Evolutionary conservation across 2,113 vertebrate species (phyloP).

Genomic region (Ibidorhyncha struthersii): DNA sequence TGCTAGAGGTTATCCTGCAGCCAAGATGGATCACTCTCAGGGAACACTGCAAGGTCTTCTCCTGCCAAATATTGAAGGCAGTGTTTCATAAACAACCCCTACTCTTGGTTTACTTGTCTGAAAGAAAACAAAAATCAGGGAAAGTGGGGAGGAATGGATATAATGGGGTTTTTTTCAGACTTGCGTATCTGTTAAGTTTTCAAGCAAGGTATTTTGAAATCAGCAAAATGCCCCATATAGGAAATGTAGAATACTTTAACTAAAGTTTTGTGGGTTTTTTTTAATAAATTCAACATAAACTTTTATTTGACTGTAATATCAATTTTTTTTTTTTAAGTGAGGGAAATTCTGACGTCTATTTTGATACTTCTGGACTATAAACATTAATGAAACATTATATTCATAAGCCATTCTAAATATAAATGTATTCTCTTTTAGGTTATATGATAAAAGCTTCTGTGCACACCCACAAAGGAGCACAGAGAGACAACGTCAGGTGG

Average conservation of each 20-base stretch:
- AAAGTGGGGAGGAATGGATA: fast-evolving
- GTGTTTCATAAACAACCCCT: background rate
- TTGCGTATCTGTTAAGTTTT: background rate
- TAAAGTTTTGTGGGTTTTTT: background rate
- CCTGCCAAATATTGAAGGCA: background rate
- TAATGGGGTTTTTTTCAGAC: background rate
- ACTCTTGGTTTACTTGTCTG: background rate
- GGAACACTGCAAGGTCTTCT: background rate
- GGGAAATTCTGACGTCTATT: background rate
- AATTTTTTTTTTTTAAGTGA: background rate
- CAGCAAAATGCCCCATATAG: background rate
- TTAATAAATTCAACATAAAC: background rate
- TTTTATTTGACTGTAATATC: background rate
- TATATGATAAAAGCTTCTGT: background rate
- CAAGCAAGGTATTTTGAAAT: background rate
- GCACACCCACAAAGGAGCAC: background rate
- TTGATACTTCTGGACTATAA: background rate
- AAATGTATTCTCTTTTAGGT: background rate
- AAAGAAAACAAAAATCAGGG: background rate
- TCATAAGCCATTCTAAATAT: background rate
- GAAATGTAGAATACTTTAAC: background rate
- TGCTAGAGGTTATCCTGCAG: fast-evolving
- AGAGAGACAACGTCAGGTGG: background rate
- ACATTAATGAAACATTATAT: background rate
- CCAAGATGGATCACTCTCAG: background rate